phyloP scores from a whole-genome alignment of 2,888 invertebrate species.

The Diarsia rubi region DNA sequence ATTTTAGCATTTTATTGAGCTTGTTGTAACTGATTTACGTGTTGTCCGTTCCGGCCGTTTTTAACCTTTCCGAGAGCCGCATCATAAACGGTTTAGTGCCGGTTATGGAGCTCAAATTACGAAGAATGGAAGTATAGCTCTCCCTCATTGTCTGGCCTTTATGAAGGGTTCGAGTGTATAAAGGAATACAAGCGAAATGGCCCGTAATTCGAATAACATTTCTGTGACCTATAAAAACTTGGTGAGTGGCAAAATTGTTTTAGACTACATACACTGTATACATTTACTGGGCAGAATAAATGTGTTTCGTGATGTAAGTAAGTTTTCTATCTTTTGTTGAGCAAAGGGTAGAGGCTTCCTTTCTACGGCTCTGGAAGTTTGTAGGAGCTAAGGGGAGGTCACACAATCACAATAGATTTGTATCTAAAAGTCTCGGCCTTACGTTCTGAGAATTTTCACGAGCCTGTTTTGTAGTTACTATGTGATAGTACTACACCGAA shows the following conservation, averaged over 20 bases:
- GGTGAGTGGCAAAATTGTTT: constrained; percentile 79
- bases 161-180: constrained; percentile 85
- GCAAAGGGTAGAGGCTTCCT: constrained; percentile 71
- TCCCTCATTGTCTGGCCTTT: constrained; percentile 87
- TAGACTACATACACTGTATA: constrained; percentile 69
- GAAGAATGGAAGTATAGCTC: constrained; percentile 84
- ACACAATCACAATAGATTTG: constrained; percentile 72
- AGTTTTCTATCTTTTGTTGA: constrained; percentile 74
- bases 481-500: constrained; percentile 28
- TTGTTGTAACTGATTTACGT: constrained; percentile 82
- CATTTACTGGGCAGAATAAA: constrained; percentile 65
- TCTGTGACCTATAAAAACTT: constrained; percentile 85
- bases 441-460: constrained; percentile 52
- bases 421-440: constrained; percentile 70
- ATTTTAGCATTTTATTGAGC: constrained; percentile 79
- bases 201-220: constrained; percentile 87
- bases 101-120: constrained; percentile 88
- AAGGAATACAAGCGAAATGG: constrained; percentile 85
- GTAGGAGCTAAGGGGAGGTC: constrained; percentile 70
- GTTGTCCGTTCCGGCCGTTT: constrained; percentile 82
- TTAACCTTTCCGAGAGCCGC: constrained; percentile 87
- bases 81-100: constrained; percentile 89
- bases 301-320: constrained; percentile 72
- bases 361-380: constrained; percentile 72
- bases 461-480: constrained; percentile 61